A percentile compares a stretch with the other conserved stretches of the same genome.
Evolutionary conservation across 2,888 invertebrate species (phyloP).

Genomic region (Hybos culiciformis): DNA sequence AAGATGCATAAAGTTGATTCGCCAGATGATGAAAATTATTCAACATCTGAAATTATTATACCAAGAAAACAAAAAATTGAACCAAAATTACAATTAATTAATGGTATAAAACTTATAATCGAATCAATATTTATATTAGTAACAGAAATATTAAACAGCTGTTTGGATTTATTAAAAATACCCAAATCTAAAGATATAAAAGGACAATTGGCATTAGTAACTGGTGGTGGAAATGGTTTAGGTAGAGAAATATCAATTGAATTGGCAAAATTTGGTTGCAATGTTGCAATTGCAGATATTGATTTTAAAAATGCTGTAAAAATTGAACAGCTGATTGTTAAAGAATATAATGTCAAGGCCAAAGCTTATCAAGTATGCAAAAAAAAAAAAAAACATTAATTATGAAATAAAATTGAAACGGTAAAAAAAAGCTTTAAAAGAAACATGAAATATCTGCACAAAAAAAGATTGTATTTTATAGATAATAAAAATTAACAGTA

Average conservation of each 20-base stretch:
- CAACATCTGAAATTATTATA: too few relatives aligned
- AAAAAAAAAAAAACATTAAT: not conserved
- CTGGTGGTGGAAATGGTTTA: constrained; percentile 38
- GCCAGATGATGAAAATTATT: too few relatives aligned
- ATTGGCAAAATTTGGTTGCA: constrained; percentile 34
- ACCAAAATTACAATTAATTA: too few relatives aligned
- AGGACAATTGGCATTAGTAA: constrained; percentile 18
- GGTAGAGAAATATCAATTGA: constrained; percentile 35
- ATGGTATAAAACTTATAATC: too few relatives aligned
- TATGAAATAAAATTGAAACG: not conserved
- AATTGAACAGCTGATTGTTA: constrained; percentile 28
- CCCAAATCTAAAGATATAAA: not conserved
- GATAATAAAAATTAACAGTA: not conserved
- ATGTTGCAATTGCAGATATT: constrained; percentile 34
- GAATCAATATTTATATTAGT: too few relatives aligned
- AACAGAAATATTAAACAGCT: too few relatives aligned
- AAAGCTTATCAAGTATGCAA: constrained; percentile 28
- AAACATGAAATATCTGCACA: too few relatives aligned
- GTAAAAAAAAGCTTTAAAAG: not conserved
- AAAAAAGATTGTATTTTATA: too few relatives aligned
- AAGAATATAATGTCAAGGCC: constrained; percentile 27
- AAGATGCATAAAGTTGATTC: too few relatives aligned
- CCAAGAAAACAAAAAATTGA: too few relatives aligned
- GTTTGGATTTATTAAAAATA: not conserved
- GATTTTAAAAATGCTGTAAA: constrained; percentile 31